Evolutionary conservation across 2,888 invertebrate genomes (phyloP).

Genomic region (Synergus gifuensis): DNA sequence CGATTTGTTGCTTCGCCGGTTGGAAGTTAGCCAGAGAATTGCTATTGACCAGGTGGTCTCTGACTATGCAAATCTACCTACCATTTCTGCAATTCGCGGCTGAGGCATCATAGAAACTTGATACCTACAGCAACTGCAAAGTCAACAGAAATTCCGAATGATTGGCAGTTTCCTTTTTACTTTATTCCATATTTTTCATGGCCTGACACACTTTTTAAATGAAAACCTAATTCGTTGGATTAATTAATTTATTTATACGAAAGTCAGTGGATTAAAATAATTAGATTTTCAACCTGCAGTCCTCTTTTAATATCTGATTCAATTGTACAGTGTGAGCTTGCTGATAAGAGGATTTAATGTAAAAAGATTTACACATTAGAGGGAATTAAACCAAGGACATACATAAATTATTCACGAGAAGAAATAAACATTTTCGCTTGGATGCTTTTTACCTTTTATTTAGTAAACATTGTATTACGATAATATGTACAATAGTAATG

Average conservation of each 20-base stretch:
- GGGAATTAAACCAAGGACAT: constrained; percentile 35
- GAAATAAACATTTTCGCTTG: not conserved
- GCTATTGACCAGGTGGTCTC: constrained; percentile 57
- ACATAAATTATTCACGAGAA: not conserved
- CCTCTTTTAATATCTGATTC: no score
- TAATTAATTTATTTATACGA: no score
- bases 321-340: no score
- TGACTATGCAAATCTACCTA: constrained; percentile 56
- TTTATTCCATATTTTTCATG: not conserved
- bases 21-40: constrained; percentile 60
- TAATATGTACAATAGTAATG: constrained; percentile 72
- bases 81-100: constrained; percentile 59
- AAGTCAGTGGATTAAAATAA: no score
- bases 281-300: no score
- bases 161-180: not conserved
- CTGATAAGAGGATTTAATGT: not conserved
- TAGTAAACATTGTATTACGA: constrained; percentile 72
- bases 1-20: constrained; percentile 16
- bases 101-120: constrained; percentile 1
- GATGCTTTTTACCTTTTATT: constrained; percentile 61
- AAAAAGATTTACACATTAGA: constrained; percentile 11
- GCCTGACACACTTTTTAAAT: not conserved
- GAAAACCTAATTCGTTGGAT: not conserved
- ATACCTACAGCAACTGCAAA: not conserved
- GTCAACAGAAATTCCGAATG: constrained; percentile 38